Evolutionary conservation across 1,140 invertebrate species (phyloP).

Genomic region (Leptopilina boulardi): DNA sequence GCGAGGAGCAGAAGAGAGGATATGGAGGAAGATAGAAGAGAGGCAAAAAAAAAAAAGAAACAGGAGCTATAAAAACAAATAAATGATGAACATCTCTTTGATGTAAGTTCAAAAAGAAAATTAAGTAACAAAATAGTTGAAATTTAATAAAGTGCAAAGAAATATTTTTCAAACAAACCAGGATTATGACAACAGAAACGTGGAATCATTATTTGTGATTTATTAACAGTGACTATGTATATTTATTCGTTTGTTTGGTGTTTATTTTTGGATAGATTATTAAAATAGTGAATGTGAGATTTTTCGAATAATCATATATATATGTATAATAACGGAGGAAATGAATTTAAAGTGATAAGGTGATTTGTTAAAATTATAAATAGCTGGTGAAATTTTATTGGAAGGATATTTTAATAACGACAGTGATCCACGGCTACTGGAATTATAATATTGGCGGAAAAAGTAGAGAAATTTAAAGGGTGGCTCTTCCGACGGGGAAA

Average conservation of each 20-base stretch:
- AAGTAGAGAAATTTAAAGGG: conserved; percentile 25
- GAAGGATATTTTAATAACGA: neutral
- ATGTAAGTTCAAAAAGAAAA: neutral
- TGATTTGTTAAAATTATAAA: neutral
- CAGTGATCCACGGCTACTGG: neutral
- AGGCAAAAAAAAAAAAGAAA: neutral
- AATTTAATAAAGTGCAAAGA: neutral
- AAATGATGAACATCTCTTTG: no score
- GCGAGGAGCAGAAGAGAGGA: conserved; percentile 31
- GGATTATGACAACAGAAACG: neutral
- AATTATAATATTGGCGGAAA: conserved; percentile 2
- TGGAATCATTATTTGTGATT: neutral
- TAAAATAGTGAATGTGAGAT: conserved; percentile 27
- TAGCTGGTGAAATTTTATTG: neutral
- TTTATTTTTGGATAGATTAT: neutral
- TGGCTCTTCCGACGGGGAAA: conserved; percentile 47
- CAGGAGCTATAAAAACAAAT: neutral
- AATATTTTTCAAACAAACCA: neutral
- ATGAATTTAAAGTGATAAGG: neutral
- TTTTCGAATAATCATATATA: neutral
- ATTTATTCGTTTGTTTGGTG: neutral
- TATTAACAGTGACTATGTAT: conserved; percentile 17
- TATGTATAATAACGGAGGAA: neutral
- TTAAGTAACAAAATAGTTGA: neutral
- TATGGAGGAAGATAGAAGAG: neutral